Evolutionary conservation across 2,797 vertebrate genomes (phyloP), one percentile per base, ranked within the genome.

Genomic region (Lagodon rhomboides): DNA sequence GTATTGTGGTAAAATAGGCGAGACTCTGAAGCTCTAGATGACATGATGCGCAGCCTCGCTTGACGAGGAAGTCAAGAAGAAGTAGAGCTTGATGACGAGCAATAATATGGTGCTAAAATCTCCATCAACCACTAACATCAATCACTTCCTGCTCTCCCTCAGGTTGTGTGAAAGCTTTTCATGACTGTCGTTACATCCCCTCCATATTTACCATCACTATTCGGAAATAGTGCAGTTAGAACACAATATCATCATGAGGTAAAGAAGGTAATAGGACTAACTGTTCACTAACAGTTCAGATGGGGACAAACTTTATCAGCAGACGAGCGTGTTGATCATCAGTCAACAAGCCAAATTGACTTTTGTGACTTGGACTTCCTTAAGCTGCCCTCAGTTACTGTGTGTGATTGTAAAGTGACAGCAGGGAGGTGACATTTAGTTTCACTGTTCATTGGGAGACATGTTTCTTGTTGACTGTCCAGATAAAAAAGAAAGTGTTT

Each of bases 371-470:
- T 4, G 9, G 27, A 13, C 60, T 51, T 34, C 34, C 25, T 25
- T n/a, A 5, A 44, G 67, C 30, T 38, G 18, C 25, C 12, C 16
- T 51, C 12, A 4, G 27, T 41, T 50, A 47, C 22, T 60, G 23
- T 43, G 53, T 50, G 12, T 68, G 41, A 53, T 50, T 78, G 13
- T 56, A 4, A 34, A 59, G 50, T 20, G n/a, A 51, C 38, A 53
- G 10, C 22, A 20, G n/a, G 41, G 49, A 38, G 16, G 13, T n/a
- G 49, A 50, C 9, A 27, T 49, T 27, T 22, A 59, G 5, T 49
- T 61, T 16, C 30, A 43, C 3, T 50, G 25, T 44, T 22, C n/a
- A 38, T 7, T 9, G 23, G 4, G 4, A 27, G n/a, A 23, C 16
- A 23, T 10, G 3, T 34, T 17, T 58, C 4, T 18, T 18, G 27